Percentiles rank a stretch among this genome's conserved stretches.
phyloP scores from a whole-genome alignment of 1,140 invertebrate genomes.

The Anastatus disparis region DNA sequence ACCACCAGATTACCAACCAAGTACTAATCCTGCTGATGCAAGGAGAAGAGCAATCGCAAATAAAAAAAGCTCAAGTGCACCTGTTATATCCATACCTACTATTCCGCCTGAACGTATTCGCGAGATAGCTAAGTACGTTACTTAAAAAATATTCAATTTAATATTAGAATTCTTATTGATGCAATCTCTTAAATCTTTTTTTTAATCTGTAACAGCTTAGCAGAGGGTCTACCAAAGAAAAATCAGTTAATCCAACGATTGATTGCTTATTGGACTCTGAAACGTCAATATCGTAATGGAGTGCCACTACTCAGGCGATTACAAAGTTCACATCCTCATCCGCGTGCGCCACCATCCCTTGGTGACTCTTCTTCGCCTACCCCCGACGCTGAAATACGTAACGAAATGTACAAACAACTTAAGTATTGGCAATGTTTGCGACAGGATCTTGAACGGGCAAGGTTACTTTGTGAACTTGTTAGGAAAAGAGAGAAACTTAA shows the following conservation, averaged over 20 bases:
- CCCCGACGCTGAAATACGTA: conserved; percentile 66
- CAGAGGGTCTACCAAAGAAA: conserved; percentile 75
- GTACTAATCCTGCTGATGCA: conserved; percentile 63
- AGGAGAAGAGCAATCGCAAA: conserved; percentile 75
- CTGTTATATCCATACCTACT: conserved; percentile 93
- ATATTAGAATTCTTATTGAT: too few relatives aligned
- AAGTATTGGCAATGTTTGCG: conserved; percentile 95
- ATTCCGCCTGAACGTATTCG: conserved; percentile 89
- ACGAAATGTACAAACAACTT: conserved; percentile 84
- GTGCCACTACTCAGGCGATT: conserved; percentile 91
- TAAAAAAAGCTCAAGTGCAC: conserved; percentile 88
- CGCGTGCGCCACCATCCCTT: conserved; percentile 64
- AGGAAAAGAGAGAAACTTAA: conserved; percentile 96
- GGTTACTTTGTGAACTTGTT: conserved; percentile 92
- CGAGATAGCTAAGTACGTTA: conserved; percentile 77
- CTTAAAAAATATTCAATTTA: too few relatives aligned
- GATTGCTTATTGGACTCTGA: conserved; percentile 94
- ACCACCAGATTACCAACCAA: conserved; percentile 76
- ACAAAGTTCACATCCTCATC: conserved; percentile 77
- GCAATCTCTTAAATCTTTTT: too few relatives aligned
- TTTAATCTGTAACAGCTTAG: too few relatives aligned
- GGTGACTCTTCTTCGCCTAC: conserved; percentile 60
- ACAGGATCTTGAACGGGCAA: conserved; percentile 93
- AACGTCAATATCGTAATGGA: conserved; percentile 94
- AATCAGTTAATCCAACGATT: conserved; percentile 89